These are phyloP conservation scores for Sebastes aleutianus DNA, from an alignment of 2,797 vertebrate species.

Conservation along the genomic window DNA sequence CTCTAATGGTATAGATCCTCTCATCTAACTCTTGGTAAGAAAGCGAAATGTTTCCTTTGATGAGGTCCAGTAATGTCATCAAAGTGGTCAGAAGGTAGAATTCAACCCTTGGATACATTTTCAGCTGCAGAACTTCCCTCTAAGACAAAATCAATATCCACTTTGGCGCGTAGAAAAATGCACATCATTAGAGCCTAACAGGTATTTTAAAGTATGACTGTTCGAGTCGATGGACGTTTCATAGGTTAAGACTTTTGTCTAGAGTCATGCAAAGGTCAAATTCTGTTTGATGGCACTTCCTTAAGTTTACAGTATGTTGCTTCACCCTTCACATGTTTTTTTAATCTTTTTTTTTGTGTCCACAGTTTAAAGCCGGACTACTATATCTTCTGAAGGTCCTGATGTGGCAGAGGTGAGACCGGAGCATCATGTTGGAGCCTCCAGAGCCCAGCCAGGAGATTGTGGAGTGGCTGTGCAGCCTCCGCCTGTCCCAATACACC, in stretches of 20 bases:
- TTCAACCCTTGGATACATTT: background rate
- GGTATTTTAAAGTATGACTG: background rate
- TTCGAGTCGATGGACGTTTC: background rate
- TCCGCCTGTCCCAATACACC: slow-evolving; percentile 89
- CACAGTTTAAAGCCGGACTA: slow-evolving; percentile 8
- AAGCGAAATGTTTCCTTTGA: too few relatives aligned
- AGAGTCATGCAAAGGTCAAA: background rate
- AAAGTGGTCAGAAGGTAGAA: background rate
- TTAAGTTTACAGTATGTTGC: background rate
- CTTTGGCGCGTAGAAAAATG: background rate
- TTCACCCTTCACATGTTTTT: background rate
- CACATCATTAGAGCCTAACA: background rate
- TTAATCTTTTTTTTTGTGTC: slow-evolving; percentile 5
- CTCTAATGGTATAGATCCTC: too few relatives aligned
- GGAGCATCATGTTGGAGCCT: slow-evolving; percentile 79
- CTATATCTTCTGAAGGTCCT: background rate
- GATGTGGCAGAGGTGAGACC: slow-evolving; percentile 28
- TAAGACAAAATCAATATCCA: background rate
- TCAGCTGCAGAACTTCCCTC: background rate
- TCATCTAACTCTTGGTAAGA: too few relatives aligned
- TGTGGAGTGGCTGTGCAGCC: slow-evolving; percentile 84
- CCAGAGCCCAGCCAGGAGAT: slow-evolving; percentile 74
- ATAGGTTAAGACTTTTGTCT: slow-evolving; percentile 4
- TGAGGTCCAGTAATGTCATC: background rate
- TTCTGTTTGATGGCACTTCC: background rate